Evolutionary conservation across 2,797 vertebrate genomes (phyloP), one percentile per base, ranked within the genome.

Genomic region (Falco biarmicus): DNA sequence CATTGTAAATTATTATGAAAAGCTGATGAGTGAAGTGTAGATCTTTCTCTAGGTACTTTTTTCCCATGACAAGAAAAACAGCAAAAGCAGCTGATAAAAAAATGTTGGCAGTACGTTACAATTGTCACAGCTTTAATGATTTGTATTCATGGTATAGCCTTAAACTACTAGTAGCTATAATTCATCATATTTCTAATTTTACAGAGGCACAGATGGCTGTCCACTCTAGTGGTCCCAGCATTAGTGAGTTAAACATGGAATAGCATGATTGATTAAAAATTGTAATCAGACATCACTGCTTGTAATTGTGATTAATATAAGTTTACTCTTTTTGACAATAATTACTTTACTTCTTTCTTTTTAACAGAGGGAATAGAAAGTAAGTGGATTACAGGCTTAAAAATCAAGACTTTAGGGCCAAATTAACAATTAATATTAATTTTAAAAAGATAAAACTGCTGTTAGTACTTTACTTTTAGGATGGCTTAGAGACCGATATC

Each of bases 161-260:
- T 85, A 93, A 95, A 93, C 64, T 87, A 89, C 59, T 39, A 65
- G 59, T 94, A 78, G 83, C 80, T 95, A 82, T 93, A 97, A 97
- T 97, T 97, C 89, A 97, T 97, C 95, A 97, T 95, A 96, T 93
- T 97, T 96, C 93, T 96, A 96, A 97, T 96, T 96, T 96, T 97
- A 90, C 83, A 95, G 56, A 90, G 39, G 88, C 87, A 95, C 96
- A 97, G 96, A 96, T 97, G 97, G 96, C 87, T 97, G 93, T 97
- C 97, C 96, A 97, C 90, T 97, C 92, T 95, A 97, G 92, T 93
- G 94, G 93, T 92, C 89, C 66, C 74, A 90, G 60, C 53, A 79
- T 96, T 94, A 94, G 43, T 50, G 93, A 96, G 90, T 95, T 96
- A 94, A 94, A 90, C 91, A 93, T 54, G 57, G 66, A 96, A 96